A percentile compares a stretch with the other conserved stretches of the same genome.
Conservation (phyloP, 2,888 invertebrate genomes). For the Smittia aterrima region DNA sequence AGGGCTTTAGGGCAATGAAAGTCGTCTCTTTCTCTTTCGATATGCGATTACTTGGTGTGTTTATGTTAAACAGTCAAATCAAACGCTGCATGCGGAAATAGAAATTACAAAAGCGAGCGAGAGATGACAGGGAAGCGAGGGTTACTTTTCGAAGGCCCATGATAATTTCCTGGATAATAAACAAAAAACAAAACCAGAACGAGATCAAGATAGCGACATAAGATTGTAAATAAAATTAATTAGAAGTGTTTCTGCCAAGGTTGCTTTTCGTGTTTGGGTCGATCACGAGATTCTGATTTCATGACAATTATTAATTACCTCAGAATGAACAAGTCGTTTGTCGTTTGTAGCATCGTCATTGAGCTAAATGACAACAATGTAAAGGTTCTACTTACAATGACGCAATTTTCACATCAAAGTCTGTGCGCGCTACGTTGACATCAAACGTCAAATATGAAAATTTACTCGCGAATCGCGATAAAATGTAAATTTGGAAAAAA, state of each 20-base stretch:
- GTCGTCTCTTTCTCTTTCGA: too few relatives aligned
- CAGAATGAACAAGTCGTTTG: conserved; percentile 37
- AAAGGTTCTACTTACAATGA: not conserved
- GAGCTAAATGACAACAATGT: conserved; percentile 27
- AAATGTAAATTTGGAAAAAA: conserved; percentile 6
- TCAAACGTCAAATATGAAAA: not conserved
- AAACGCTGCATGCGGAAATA: conserved; percentile 31
- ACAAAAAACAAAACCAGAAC: not conserved
- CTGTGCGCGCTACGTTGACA: not conserved
- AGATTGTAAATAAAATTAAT: conserved; percentile 3
- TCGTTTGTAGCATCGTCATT: conserved; percentile 24
- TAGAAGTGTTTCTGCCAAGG: not conserved
- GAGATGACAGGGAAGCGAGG: not conserved
- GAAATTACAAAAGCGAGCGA: conserved; percentile 11
- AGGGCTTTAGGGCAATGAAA: conserved; percentile 13
- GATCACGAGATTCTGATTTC: not conserved
- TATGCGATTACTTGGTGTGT: not conserved
- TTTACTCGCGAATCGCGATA: not conserved
- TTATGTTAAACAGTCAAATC: not conserved
- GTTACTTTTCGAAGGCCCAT: not conserved
- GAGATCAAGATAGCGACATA: not conserved
- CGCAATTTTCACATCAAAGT: conserved; percentile 19
- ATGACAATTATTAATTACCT: conserved; percentile 32
- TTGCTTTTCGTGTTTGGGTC: not conserved
- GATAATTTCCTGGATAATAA: not conserved